phyloP scores from a whole-genome alignment of 2,797 vertebrate species.

The Champsocephalus esox region DNA sequence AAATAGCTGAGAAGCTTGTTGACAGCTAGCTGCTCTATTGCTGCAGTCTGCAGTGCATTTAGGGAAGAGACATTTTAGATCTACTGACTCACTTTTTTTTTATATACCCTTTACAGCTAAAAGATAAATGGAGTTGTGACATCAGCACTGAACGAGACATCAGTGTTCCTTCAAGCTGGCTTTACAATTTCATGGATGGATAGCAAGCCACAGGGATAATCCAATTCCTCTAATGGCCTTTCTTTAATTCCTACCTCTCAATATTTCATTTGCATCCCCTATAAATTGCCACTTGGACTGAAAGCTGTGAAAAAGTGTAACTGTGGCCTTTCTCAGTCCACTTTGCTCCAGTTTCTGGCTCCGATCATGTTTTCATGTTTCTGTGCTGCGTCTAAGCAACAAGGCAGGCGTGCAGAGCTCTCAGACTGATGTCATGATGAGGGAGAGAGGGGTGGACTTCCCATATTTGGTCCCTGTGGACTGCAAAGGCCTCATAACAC shows the following conservation, averaged over 20 bases:
- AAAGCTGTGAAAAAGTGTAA: neutral
- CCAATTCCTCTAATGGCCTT: constrained; percentile 25
- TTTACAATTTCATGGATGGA: constrained; percentile 25
- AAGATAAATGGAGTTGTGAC: constrained; percentile 29
- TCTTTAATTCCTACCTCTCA: constrained; percentile 40
- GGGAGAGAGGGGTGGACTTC: constrained; percentile 50
- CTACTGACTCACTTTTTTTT: constrained; percentile 56
- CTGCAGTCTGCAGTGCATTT: constrained; percentile 48
- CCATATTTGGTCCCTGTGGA: constrained; percentile 76
- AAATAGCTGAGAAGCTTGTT: constrained; percentile 61
- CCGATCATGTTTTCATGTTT: constrained; percentile 72
- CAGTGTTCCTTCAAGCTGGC: constrained; percentile 2
- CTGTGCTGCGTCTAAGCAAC: constrained; percentile 74
- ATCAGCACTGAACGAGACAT: constrained; percentile 1
- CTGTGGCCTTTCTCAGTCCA: constrained; percentile 30
- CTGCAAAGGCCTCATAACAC: constrained; percentile 41
- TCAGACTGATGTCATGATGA: constrained; percentile 74
- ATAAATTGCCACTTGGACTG: constrained; percentile 31
- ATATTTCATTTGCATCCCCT: constrained; percentile 55
- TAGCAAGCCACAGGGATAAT: constrained; percentile 25
- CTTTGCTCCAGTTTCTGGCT: constrained; percentile 50
- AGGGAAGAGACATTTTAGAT: constrained; percentile 47
- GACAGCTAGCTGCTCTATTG: constrained; percentile 43
- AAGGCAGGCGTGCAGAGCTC: constrained; percentile 53
- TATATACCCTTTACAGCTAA: constrained; percentile 22